Conservation (phyloP, 2,888 invertebrate species). For the Torymus auratus region DNA sequence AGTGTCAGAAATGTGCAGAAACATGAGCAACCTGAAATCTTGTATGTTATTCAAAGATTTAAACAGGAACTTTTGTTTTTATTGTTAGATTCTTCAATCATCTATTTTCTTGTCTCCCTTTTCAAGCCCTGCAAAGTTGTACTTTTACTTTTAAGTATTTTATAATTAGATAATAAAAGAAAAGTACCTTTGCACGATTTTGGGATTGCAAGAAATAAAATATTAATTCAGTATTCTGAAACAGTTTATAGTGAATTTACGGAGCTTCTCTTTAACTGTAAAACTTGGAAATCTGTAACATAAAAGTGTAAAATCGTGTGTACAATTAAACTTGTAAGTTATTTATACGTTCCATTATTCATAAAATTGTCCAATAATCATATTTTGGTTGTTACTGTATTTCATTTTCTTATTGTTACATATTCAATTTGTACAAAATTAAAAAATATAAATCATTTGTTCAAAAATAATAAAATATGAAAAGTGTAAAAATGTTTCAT, state of each 20-base stretch:
- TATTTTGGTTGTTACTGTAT: background rate
- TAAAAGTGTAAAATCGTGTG: background rate
- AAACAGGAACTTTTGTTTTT: background rate
- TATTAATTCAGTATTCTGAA: conserved; percentile 38
- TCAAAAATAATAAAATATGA: no score
- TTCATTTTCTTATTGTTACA: no score
- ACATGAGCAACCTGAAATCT: background rate
- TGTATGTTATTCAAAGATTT: no score
- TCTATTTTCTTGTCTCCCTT: no score
- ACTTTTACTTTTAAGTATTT: no score
- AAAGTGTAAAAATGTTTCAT: no score
- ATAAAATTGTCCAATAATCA: conserved; percentile 5
- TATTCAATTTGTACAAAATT: no score
- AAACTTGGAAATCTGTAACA: background rate
- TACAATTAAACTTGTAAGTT: conserved; percentile 8
- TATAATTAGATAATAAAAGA: no score
- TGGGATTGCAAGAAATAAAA: conserved; percentile 4
- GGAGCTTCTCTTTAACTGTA: background rate
- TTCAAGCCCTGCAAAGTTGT: no score
- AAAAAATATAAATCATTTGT: no score
- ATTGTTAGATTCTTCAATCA: no score
- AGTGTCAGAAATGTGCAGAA: conserved; percentile 14
- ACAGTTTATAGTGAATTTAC: background rate
- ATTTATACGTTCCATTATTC: conserved; percentile 3
- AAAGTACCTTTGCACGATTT: background rate